Evolutionary conservation across 2,797 vertebrate species (phyloP).

Genomic region (Fistularia tabacaria): DNA sequence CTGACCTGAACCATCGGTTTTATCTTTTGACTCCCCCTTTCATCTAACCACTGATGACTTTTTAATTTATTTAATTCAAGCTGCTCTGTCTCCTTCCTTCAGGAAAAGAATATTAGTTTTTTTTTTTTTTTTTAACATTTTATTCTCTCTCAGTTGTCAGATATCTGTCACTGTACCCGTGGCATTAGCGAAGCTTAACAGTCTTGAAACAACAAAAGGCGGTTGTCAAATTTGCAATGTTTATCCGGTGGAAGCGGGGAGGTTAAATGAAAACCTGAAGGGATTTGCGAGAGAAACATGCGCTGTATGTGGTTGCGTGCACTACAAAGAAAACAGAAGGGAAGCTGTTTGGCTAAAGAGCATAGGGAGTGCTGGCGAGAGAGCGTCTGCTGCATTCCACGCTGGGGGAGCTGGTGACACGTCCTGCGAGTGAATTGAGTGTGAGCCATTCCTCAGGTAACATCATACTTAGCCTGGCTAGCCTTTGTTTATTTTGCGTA

Average conservation of each 20-base stretch:
- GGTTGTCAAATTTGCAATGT: slow-evolving; percentile 25
- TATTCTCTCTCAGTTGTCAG: slow-evolving; percentile 15
- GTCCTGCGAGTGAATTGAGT: slow-evolving; percentile 44
- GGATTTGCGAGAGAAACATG: no score
- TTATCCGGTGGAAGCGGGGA: slow-evolving; percentile 21
- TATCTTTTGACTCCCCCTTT: slow-evolving; percentile 7
- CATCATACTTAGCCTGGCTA: slow-evolving; percentile 43
- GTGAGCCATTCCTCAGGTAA: slow-evolving; percentile 61
- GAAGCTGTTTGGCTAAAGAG: no score
- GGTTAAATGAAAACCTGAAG: slow-evolving; percentile 32
- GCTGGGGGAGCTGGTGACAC: slow-evolving; percentile 40
- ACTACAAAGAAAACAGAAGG: slow-evolving; percentile 28
- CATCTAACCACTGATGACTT: no score
- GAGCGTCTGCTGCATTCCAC: slow-evolving; percentile 36
- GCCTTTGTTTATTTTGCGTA: slow-evolving; percentile 49
- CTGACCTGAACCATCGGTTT: slow-evolving; percentile 2
- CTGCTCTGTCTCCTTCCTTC: not conserved
- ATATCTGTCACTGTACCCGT: slow-evolving; percentile 33
- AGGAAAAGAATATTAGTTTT: slow-evolving; percentile 3
- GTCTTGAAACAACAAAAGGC: slow-evolving; percentile 44
- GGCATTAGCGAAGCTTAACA: slow-evolving; percentile 38
- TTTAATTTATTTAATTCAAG: not conserved
- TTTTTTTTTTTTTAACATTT: slow-evolving; percentile 7
- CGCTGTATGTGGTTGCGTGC: slow-evolving; percentile 9
- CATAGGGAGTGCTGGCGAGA: slow-evolving; percentile 10